These are phyloP conservation scores for Plestiodon gilberti DNA, from an alignment of 2,113 vertebrate species.

Conservation along the genomic window DNA sequence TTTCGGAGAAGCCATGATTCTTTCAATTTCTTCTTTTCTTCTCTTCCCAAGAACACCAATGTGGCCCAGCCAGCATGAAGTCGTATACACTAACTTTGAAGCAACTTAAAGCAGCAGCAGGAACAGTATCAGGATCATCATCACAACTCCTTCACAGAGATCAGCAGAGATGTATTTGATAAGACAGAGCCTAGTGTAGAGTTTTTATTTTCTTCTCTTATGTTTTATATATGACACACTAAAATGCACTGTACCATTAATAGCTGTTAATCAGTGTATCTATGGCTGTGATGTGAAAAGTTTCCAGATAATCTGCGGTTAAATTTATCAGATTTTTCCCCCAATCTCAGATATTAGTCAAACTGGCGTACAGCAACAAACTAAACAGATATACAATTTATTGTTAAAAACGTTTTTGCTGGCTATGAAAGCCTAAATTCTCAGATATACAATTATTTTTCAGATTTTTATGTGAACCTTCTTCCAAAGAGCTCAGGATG, in stretches of 20 bases:
- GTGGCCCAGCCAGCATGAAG: background rate
- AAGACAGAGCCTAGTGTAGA: background rate
- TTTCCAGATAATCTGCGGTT: background rate
- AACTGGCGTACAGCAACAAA: background rate
- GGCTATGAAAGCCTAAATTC: too few relatives aligned
- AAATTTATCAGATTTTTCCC: background rate
- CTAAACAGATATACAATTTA: too few relatives aligned
- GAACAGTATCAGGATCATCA: background rate
- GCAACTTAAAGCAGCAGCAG: background rate
- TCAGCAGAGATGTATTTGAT: background rate
- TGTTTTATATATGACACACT: background rate
- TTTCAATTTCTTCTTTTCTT: background rate
- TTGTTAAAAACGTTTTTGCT: too few relatives aligned
- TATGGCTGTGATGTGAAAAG: background rate
- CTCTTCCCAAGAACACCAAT: background rate
- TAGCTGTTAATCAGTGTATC: background rate
- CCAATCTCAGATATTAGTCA: background rate
- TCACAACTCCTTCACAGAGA: background rate
- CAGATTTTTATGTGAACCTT: too few relatives aligned
- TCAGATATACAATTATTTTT: conserved; percentile 15
- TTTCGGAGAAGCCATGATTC: background rate
- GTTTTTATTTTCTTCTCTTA: background rate
- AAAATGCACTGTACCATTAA: background rate
- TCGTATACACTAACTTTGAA: background rate
- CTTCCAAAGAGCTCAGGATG: too few relatives aligned